Evolutionary conservation across 2,113 vertebrate species (phyloP).

Genomic region (Xiphias gladius): DNA sequence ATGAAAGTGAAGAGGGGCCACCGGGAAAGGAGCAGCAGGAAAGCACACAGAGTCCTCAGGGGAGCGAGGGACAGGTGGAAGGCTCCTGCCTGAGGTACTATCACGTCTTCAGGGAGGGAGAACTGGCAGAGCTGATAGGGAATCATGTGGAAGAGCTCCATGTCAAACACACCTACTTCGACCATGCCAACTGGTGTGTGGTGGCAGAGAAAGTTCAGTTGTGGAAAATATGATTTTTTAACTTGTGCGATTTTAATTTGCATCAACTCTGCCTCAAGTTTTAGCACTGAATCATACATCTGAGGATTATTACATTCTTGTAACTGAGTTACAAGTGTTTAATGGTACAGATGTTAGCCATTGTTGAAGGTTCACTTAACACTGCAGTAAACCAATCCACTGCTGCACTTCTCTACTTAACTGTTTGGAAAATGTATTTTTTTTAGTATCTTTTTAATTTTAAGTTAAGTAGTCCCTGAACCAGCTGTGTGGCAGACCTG

Average conservation of each 20-base stretch:
- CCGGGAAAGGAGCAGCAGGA: constrained; percentile 41
- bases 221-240: constrained; percentile 74
- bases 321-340: constrained; percentile 4
- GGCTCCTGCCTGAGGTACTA: constrained; percentile 82
- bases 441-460: background rate
- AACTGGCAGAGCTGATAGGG: constrained; percentile 80
- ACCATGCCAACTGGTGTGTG: constrained; percentile 83
- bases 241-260: constrained; percentile 34
- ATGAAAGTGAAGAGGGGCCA: constrained; percentile 42
- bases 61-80: constrained; percentile 29
- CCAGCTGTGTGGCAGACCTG: background rate
- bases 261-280: constrained; percentile 56
- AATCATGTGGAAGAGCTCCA: constrained; percentile 79
- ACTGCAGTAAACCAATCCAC: constrained; percentile 19
- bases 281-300: constrained; percentile 54
- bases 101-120: constrained; percentile 84
- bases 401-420: constrained; percentile 17
- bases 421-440: background rate
- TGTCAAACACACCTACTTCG: constrained; percentile 82
- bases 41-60: constrained; percentile 63
- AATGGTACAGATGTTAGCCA: constrained; percentile 17
- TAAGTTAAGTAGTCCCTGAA: background rate
- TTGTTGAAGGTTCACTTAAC: constrained; percentile 17
- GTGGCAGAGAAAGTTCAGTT: constrained; percentile 81
- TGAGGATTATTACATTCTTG: background rate